These are phyloP conservation scores for Characodon lateralis DNA, from an alignment of 2,797 vertebrate genomes.

Conservation along the genomic window DNA sequence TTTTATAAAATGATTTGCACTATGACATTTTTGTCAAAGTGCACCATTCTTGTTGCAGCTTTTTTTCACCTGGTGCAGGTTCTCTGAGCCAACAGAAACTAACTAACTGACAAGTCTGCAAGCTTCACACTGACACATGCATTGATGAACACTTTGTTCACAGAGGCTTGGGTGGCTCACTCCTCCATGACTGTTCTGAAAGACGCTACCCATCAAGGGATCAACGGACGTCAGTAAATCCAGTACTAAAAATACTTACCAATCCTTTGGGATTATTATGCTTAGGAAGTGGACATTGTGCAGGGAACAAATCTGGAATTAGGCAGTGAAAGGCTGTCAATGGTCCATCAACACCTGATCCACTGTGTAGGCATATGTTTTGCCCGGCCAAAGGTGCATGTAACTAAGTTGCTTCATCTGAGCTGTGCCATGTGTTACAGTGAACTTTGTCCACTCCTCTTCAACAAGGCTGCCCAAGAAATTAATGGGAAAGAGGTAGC, in stretches of 20 bases:
- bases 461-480: not conserved
- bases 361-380: constrained; percentile 53
- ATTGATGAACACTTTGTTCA: constrained; percentile 38
- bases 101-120: not conserved
- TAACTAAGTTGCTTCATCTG: constrained; percentile 16
- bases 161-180: constrained; percentile 21
- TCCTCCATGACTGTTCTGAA: constrained; percentile 52
- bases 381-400: constrained; percentile 35
- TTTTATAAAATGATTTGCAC: not conserved
- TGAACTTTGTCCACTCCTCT: constrained; percentile 17
- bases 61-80: not conserved
- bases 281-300: constrained; percentile 77
- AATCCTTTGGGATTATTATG: constrained; percentile 81
- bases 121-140: constrained; percentile 7
- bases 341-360: constrained; percentile 67
- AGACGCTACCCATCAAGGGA: constrained; percentile 74
- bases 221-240: constrained; percentile 78
- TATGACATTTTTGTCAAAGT: not conserved
- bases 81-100: not conserved
- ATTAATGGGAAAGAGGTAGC: not conserved
- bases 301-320: constrained; percentile 76
- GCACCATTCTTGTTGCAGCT: not conserved
- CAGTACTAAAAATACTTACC: constrained; percentile 82
- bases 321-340: constrained; percentile 73
- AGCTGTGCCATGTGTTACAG: constrained; percentile 11